Percentiles rank a stretch among this genome's conserved stretches.
Evolutionary conservation across 2,113 vertebrate genomes (phyloP).

Genomic region (Scophthalmus maximus): DNA sequence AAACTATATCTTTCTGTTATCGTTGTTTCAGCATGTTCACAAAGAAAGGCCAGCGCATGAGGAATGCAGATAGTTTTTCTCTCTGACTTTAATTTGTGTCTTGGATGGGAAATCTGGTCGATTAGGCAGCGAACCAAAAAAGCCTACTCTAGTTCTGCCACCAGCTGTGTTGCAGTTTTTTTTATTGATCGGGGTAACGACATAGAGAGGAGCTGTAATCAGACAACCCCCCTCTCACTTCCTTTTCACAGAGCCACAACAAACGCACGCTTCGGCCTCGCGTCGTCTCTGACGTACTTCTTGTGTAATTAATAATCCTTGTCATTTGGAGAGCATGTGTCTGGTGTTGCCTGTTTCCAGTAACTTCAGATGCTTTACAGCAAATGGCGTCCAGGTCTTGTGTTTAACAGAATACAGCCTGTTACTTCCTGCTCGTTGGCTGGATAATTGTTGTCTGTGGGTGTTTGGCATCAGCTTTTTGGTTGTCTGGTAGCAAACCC

Average conservation of each 20-base stretch:
- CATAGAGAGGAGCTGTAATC: constrained; percentile 29
- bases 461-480: constrained; percentile 71
- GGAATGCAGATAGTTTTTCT: background rate
- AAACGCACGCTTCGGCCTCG: constrained; percentile 35
- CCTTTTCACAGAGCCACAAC: constrained; percentile 64
- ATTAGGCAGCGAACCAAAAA: background rate
- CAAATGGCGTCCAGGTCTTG: constrained; percentile 72
- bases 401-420: constrained; percentile 59
- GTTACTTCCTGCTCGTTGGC: constrained; percentile 72
- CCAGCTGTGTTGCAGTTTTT: constrained; percentile 30
- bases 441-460: constrained; percentile 73
- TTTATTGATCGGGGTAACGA: constrained; percentile 42
- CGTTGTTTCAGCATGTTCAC: background rate
- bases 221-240: constrained; percentile 32
- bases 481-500: constrained; percentile 59
- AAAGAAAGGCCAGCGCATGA: background rate
- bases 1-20: background rate
- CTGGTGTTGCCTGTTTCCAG: constrained; percentile 37
- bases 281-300: constrained; percentile 62
- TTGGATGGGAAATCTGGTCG: background rate
- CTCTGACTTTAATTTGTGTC: background rate
- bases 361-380: constrained; percentile 57
- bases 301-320: constrained; percentile 63
- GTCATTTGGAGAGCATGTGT: constrained; percentile 74
- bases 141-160: background rate